phyloP scores from a whole-genome alignment of 2,113 vertebrate genomes.

The Romanogobio albipinnatus region DNA sequence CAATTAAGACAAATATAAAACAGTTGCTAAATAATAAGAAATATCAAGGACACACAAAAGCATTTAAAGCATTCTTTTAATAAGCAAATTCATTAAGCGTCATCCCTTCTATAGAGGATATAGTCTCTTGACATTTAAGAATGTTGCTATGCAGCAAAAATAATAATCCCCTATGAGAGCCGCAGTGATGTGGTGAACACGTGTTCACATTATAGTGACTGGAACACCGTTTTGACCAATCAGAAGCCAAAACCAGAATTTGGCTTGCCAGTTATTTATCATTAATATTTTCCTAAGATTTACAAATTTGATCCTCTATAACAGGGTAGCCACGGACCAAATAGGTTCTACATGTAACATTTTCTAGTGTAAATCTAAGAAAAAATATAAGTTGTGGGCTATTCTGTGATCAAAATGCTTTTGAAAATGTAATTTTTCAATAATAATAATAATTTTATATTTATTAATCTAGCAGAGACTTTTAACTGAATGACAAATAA shows the following conservation, averaged over 20 bases:
- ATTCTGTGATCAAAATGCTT: neutral
- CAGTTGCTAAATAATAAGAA: neutral
- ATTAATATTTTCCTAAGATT: neutral
- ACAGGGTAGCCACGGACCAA: neutral
- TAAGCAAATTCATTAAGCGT: neutral
- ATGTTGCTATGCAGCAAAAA: neutral
- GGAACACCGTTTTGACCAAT: neutral
- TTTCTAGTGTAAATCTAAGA: neutral
- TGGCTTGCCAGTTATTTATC: neutral
- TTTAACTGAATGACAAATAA: neutral
- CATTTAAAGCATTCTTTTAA: neutral
- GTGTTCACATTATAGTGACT: neutral
- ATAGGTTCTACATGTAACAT: too few relatives aligned
- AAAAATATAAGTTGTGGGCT: neutral
- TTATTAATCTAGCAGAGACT: neutral
- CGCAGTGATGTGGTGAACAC: neutral
- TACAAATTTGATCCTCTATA: neutral
- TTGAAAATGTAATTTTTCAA: neutral
- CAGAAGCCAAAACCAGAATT: neutral
- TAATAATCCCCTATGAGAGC: neutral
- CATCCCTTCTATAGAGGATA: neutral
- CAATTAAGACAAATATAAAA: neutral
- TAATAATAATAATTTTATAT: neutral
- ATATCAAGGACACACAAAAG: neutral
- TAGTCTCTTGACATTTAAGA: neutral